These are phyloP conservation scores for Eufriesea mexicana DNA, from an alignment of 1,140 invertebrate species.

Conservation along the genomic window DNA sequence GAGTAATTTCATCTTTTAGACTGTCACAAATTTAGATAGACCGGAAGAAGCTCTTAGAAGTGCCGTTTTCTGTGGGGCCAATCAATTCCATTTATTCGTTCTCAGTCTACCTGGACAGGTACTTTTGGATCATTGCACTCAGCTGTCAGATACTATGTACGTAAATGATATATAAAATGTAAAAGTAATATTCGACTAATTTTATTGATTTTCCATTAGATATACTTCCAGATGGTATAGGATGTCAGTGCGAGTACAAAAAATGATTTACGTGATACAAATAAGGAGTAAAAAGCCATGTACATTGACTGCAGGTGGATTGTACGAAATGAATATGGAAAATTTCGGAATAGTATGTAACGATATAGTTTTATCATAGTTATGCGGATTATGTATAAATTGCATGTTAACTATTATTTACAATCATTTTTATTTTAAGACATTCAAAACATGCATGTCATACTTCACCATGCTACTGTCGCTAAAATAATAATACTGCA, in stretches of 20 bases:
- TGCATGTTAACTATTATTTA: not conserved
- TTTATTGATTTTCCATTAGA: not conserved
- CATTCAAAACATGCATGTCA: not conserved
- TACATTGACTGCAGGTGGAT: not conserved
- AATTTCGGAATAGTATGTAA: conserved; percentile 9
- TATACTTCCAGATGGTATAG: not conserved
- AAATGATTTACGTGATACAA: not conserved
- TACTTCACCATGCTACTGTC: conserved; percentile 19
- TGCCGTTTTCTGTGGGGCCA: not conserved
- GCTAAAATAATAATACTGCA: not conserved
- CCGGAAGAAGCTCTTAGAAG: not conserved
- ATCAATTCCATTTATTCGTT: not conserved
- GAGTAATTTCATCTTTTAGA: not conserved
- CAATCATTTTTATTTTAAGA: not conserved
- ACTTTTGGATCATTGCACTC: not conserved
- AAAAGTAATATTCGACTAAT: rapidly evolving
- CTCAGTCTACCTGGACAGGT: not conserved
- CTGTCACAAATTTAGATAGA: not conserved
- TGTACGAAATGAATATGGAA: conserved; percentile 23
- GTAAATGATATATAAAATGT: not conserved
- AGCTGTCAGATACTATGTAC: not conserved
- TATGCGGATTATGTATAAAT: no score
- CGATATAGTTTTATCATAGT: not conserved
- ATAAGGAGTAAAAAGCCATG: not conserved
- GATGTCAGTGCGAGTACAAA: not conserved